Percentiles rank a stretch among this genome's conserved stretches.
These are phyloP conservation scores for Microtus obscurus DNA, from an alignment of 2,797 vertebrate species.

Conservation along the genomic window DNA sequence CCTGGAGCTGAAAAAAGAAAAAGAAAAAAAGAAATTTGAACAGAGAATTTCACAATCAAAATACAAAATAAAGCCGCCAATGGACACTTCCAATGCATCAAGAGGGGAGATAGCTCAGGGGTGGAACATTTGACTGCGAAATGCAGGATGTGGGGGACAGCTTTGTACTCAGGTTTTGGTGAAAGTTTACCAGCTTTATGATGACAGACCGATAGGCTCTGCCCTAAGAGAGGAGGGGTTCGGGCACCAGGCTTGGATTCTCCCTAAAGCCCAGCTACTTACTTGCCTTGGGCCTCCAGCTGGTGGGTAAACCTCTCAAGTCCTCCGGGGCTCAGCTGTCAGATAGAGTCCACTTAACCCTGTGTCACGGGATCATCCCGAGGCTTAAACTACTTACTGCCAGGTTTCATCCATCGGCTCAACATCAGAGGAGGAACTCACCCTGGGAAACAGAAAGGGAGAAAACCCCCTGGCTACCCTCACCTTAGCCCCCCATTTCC, in stretches of 20 bases:
- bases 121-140: constrained; percentile 86
- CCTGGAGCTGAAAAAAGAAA: too few relatives aligned
- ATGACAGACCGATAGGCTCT: not conserved
- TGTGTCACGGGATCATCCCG: not conserved
- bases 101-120: constrained; percentile 44
- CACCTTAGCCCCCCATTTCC: not conserved
- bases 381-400: not conserved
- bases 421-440: constrained; percentile 7
- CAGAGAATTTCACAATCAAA: not conserved
- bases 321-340: not conserved
- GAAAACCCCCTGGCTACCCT: not conserved
- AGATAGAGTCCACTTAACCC: not conserved
- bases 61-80: not conserved
- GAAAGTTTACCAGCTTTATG: not conserved
- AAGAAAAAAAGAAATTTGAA: not conserved
- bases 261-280: not conserved
- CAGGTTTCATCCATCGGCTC: not conserved
- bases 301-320: not conserved
- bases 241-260: not conserved
- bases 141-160: not conserved
- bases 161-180: not conserved
- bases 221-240: not conserved
- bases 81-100: not conserved
- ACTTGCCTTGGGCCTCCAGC: not conserved
- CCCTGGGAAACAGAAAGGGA: not conserved